Percentiles rank a stretch among this genome's conserved stretches.
Conservation (phyloP, 2,888 invertebrate genomes). For the Pollenia amentaria region DNA sequence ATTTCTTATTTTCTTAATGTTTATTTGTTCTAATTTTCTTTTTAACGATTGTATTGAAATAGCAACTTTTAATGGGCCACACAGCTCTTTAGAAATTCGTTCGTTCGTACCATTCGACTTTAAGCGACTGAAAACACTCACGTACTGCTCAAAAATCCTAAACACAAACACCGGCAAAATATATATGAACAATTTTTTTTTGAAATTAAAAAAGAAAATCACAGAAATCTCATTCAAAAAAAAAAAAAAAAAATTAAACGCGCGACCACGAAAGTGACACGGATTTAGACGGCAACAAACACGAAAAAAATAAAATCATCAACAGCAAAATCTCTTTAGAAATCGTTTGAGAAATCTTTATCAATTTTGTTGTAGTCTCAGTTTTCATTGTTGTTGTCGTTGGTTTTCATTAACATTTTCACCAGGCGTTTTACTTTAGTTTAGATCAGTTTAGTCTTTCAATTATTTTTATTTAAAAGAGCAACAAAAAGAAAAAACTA, state of each 20-base stretch:
- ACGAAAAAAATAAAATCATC: slow-evolving; percentile 52
- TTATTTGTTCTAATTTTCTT: slow-evolving; percentile 34
- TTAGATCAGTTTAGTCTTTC: slow-evolving; percentile 26
- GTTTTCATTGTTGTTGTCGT: slow-evolving; percentile 7
- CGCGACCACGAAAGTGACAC: slow-evolving; percentile 72
- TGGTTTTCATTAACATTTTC: slow-evolving; percentile 59
- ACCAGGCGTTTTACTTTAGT: slow-evolving; percentile 8
- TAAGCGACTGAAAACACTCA: slow-evolving; percentile 70
- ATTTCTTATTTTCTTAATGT: slow-evolving; percentile 25
- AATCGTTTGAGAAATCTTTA: slow-evolving; percentile 61
- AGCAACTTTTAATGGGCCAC: slow-evolving; percentile 35
- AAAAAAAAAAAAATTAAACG: slow-evolving; percentile 46
- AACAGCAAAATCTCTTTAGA: slow-evolving; percentile 56
- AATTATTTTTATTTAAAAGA: slow-evolving; percentile 47
- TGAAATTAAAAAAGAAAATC: slow-evolving; percentile 38
- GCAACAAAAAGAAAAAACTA: slow-evolving; percentile 8
- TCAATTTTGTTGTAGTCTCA: slow-evolving; percentile 26
- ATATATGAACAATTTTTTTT: slow-evolving; percentile 16
- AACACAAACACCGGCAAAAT: slow-evolving; percentile 62
- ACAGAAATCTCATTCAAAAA: slow-evolving; percentile 56
- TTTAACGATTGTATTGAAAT: slow-evolving; percentile 24
- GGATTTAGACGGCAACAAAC: slow-evolving; percentile 62
- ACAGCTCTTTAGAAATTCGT: slow-evolving; percentile 61
- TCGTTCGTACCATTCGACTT: slow-evolving; percentile 73
- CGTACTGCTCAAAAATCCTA: slow-evolving; percentile 60